phyloP scores from a whole-genome alignment of 1,140 invertebrate genomes.

The Reticulitermes speratus region DNA sequence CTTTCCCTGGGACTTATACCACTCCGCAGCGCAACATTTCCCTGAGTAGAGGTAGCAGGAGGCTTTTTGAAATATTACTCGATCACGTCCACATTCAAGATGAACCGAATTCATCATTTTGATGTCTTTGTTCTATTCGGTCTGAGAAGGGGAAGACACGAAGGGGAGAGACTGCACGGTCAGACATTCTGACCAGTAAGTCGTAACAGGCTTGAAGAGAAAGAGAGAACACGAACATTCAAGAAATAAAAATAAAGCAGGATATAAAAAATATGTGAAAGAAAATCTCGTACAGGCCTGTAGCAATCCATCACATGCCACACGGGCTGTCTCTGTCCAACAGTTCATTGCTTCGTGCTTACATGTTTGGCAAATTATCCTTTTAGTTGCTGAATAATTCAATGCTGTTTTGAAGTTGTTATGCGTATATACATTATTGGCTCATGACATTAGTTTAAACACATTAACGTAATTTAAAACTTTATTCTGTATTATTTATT shows the following conservation, averaged over 20 bases:
- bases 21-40: neutral
- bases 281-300: conserved; percentile 17
- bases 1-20: neutral
- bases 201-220: neutral
- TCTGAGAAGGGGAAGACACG: neutral
- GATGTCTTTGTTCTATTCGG: conserved; percentile 48
- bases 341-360: neutral
- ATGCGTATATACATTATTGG: neutral
- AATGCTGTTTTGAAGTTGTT: neutral
- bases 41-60: neutral
- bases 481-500: too few relatives aligned
- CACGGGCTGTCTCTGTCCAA: neutral
- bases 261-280: neutral
- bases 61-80: conserved; percentile 46
- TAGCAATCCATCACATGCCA: conserved; percentile 5
- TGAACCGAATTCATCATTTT: conserved; percentile 51
- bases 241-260: neutral
- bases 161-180: neutral
- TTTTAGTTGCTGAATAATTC: neutral
- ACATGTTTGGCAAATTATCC: neutral
- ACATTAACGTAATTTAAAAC: too few relatives aligned
- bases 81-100: conserved; percentile 49
- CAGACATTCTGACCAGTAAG: neutral
- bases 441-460: neutral
- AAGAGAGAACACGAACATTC: neutral